Evolutionary conservation across 2,888 invertebrate genomes (phyloP).

Genomic region (Hymenopus coronatus): DNA sequence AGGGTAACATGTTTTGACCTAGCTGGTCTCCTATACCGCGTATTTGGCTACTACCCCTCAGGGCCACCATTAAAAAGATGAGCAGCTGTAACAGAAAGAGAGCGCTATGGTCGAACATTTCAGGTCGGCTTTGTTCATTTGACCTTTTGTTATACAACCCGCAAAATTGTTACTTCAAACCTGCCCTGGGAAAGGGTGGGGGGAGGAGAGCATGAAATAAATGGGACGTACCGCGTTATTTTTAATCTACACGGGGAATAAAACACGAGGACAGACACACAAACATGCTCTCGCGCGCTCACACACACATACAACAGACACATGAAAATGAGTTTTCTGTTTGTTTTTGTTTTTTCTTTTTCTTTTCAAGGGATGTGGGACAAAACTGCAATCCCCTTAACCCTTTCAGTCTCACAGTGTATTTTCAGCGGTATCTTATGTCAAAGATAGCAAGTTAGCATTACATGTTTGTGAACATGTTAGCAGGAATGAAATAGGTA

Average conservation of each 20-base stretch:
- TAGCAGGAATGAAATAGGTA: too few relatives aligned
- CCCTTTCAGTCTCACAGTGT: too few relatives aligned
- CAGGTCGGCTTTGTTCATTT: neutral
- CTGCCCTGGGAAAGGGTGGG: neutral
- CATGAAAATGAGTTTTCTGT: neutral
- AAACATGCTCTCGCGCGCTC: neutral
- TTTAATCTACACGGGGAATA: conserved; percentile 5
- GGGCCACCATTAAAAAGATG: neutral
- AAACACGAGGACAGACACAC: conserved; percentile 2
- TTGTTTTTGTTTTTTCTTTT: too few relatives aligned
- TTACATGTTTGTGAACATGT: too few relatives aligned
- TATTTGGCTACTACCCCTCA: neutral
- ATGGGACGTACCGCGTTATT: neutral
- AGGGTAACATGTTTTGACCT: neutral
- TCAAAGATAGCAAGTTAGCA: too few relatives aligned
- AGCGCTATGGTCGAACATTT: neutral
- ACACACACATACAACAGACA: neutral
- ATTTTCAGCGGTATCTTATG: too few relatives aligned
- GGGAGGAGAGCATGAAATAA: neutral
- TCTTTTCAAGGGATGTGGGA: neutral
- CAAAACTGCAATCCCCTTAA: neutral
- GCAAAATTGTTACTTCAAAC: neutral
- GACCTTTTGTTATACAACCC: conserved; percentile 1
- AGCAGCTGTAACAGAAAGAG: neutral
- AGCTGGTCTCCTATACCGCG: neutral